Evolutionary conservation across 1,140 invertebrate genomes (phyloP).

Genomic region (Papilio helenus): DNA sequence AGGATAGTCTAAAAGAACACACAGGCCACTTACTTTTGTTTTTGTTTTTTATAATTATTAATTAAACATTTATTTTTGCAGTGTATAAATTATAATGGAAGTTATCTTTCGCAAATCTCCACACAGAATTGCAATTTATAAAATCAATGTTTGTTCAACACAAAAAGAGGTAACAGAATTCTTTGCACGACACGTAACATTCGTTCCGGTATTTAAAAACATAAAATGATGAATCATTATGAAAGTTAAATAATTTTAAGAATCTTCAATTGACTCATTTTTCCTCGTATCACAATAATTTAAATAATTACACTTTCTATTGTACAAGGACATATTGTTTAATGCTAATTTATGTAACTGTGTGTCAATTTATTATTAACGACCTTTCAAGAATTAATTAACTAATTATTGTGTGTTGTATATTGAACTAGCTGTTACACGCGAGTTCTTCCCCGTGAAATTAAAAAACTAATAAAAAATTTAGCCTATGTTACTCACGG

Average conservation of each 20-base stretch:
- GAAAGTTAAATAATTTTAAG: conserved; percentile 15
- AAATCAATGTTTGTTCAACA: not conserved
- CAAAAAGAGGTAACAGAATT: conserved; percentile 10
- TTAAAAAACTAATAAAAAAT: too few species aligned
- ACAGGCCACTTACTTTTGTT: too few species aligned
- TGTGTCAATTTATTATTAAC: not conserved
- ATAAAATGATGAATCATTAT: not conserved
- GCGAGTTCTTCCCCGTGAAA: too few species aligned
- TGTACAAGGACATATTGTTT: not conserved
- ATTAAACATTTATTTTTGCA: not conserved
- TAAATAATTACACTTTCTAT: conserved; percentile 10
- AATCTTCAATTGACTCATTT: conserved; percentile 13
- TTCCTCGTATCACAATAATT: not conserved
- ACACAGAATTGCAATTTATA: not conserved
- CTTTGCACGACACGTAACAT: not conserved
- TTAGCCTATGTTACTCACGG: too few species aligned
- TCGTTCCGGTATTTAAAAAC: conserved; percentile 7
- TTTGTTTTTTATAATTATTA: too few species aligned
- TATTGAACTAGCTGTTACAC: too few species aligned
- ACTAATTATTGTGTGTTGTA: too few species aligned
- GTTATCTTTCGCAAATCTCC: not conserved
- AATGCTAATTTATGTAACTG: not conserved
- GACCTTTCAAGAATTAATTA: not conserved
- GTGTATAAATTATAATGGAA: not conserved
- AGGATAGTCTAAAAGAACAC: too few species aligned